Evolutionary conservation across 2,888 invertebrate species (phyloP), one percentile per base, ranked within the genome.

Genomic region (Rhimphoctona megacephalus): DNA sequence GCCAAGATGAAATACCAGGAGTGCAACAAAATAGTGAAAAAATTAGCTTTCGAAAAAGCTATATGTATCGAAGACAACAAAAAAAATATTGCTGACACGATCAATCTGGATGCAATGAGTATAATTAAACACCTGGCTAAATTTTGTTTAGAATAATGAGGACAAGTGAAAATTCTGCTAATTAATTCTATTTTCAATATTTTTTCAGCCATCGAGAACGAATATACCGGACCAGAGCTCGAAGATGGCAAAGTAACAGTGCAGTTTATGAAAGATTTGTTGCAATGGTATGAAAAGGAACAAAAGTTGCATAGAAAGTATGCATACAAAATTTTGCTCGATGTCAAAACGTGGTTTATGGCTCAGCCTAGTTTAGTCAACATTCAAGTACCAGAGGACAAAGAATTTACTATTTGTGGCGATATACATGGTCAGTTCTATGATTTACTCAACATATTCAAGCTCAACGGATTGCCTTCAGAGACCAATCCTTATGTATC

Each of bases 371-470:
- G 99, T 14, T 95, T 99, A 89, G 96, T 99, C 2, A 98, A 99
- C 93, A 97, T 99, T 81, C 96, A 95, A 87, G 98, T 99, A 89
- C 97, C 97, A 3, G 97, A 97, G 92, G 96, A 97, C 49, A 96
- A 96, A 86, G 99, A 99, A 95, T 99, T 99, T 94, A 99, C 99
- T 64, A 98, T 99, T 76, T 99, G 99, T 94, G 99, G 99, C 17
- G 99, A 99, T 94, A 98, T 99, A 90, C 99, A 99, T 94, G 99
- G 99, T 80, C 99, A 99, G 95, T 99, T 97, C 95, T 99, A 98
- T 94, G 99, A 99, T 95, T 95, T 99, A 86, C 96, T 99, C 96
- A 99, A 99, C 95, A 99, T 99, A 92, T 99, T 99, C 95, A 96
- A 98, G 91, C 96, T 99, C 89, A 99, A 99, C 94, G 99, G 99